Conservation (phyloP, 2,113 vertebrate genomes). For the Cyanistes caeruleus region DNA sequence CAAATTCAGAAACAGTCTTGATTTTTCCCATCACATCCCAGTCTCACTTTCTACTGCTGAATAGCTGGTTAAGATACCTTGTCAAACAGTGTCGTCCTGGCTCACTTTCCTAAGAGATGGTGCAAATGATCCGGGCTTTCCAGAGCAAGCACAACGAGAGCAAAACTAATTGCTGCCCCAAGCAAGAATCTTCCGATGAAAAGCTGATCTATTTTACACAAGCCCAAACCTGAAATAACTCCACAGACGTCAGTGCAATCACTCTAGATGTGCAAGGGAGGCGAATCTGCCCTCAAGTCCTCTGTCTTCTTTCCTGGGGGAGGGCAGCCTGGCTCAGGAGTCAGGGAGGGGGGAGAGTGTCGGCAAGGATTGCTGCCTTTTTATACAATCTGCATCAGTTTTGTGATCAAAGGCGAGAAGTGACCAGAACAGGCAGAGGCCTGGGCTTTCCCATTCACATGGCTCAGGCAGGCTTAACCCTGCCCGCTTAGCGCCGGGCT, state of each 20-base stretch:
- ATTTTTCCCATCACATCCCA: background rate
- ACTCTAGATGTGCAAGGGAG: background rate
- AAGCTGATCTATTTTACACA: constrained; percentile 31
- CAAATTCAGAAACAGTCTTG: background rate
- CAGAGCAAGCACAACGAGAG: background rate
- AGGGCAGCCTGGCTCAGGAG: background rate
- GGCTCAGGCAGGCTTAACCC: constrained; percentile 7
- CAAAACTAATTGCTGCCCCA: constrained; percentile 42
- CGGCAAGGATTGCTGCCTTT: background rate
- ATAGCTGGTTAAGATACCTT: background rate
- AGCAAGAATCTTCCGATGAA: constrained; percentile 14
- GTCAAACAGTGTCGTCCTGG: background rate
- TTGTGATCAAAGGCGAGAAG: constrained; percentile 39
- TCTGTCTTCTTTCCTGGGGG: background rate
- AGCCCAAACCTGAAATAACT: constrained; percentile 37
- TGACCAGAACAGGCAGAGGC: background rate
- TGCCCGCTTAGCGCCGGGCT: background rate
- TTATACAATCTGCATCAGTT: background rate
- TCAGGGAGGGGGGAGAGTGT: no score
- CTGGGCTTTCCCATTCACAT: background rate
- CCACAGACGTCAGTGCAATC: background rate
- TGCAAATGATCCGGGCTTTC: background rate
- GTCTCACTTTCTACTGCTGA: background rate
- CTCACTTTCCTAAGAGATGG: background rate
- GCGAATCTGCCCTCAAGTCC: background rate